Conservation (phyloP, 1,140 invertebrate genomes). For the Drosophila varians region DNA sequence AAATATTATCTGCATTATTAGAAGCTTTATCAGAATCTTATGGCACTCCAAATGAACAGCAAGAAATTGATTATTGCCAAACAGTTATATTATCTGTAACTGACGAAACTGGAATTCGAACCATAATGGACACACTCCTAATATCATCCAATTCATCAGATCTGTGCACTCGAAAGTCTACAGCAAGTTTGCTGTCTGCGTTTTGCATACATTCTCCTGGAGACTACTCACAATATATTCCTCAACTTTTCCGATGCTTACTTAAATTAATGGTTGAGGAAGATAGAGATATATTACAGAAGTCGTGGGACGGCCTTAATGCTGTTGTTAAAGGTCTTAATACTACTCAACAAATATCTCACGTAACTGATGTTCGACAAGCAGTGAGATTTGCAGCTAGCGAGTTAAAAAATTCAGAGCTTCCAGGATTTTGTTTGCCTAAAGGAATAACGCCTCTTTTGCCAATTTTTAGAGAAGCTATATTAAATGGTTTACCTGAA, state of each 20-base stretch:
- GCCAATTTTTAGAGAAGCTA: conserved; percentile 97
- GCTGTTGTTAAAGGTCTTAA: conserved; percentile 95
- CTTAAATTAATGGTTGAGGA: conserved; percentile 93
- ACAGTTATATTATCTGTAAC: conserved; percentile 95
- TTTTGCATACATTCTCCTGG: conserved; percentile 95
- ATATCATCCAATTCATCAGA: conserved; percentile 89
- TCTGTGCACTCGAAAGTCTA: conserved; percentile 88
- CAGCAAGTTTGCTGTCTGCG: conserved; percentile 93
- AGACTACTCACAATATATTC: conserved; percentile 93
- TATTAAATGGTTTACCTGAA: conserved; percentile 96
- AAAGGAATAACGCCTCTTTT: conserved; percentile 97
- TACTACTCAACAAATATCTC: conserved; percentile 91
- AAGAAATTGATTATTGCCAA: conserved; percentile 96
- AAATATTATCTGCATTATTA: conserved; percentile 95
- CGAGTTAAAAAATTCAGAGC: conserved; percentile 90
- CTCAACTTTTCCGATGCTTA: conserved; percentile 94
- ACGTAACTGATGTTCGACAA: conserved; percentile 95
- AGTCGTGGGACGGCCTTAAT: conserved; percentile 95
- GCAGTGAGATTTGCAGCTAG: conserved; percentile 95
- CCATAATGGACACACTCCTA: conserved; percentile 96
- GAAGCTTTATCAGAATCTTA: conserved; percentile 89
- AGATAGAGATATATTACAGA: conserved; percentile 92
- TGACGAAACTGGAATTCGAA: conserved; percentile 93
- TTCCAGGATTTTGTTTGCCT: conserved; percentile 97
- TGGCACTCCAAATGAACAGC: conserved; percentile 88